phyloP scores from a whole-genome alignment of 2,113 vertebrate genomes.

The Myanophis thanlyinensis region DNA sequence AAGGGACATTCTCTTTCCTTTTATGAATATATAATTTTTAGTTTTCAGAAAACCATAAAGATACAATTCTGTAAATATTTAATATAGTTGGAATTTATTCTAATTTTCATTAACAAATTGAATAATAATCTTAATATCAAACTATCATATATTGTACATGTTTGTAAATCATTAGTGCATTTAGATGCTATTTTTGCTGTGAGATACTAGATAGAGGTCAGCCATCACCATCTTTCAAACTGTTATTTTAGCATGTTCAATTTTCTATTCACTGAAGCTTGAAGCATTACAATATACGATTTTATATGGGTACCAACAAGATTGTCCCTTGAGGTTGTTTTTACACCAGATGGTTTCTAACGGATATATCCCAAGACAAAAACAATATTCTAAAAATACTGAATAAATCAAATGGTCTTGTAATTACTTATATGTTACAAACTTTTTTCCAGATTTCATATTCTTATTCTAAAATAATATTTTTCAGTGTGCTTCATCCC shows the following conservation, averaged over 20 bases:
- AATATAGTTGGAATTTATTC: background rate
- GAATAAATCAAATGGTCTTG: slow-evolving; percentile 29
- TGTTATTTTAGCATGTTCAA: background rate
- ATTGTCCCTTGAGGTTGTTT: background rate
- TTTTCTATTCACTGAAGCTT: background rate
- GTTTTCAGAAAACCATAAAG: background rate
- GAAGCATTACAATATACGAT: background rate
- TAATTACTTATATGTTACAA: slow-evolving; percentile 39
- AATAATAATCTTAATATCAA: background rate
- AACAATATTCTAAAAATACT: background rate
- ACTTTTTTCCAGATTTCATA: slow-evolving; percentile 16
- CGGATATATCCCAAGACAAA: slow-evolving; percentile 15
- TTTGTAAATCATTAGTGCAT: background rate
- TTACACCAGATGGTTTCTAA: background rate
- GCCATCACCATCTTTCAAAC: background rate
- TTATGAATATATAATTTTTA: background rate
- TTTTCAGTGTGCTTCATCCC: slow-evolving; percentile 13
- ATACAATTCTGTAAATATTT: background rate
- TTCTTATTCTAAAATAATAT: background rate
- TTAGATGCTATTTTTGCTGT: background rate
- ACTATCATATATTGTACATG: background rate
- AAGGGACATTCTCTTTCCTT: background rate
- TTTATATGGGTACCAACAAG: background rate
- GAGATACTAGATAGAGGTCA: background rate
- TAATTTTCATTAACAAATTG: background rate